Evolutionary conservation across 2,113 vertebrate genomes (phyloP).

Genomic region (Melanerpes formicivorus): DNA sequence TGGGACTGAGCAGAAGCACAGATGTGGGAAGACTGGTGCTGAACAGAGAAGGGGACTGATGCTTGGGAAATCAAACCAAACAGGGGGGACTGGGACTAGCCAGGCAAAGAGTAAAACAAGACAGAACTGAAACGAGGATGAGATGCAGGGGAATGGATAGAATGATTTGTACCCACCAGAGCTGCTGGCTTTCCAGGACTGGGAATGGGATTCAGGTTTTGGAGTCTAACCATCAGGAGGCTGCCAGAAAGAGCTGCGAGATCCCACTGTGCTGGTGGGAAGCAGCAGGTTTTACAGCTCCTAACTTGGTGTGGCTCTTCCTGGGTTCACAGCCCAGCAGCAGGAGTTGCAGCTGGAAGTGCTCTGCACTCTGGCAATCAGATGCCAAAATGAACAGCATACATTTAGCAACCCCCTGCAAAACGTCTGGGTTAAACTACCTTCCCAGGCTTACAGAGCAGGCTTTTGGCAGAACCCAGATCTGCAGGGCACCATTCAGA

Average conservation of each 20-base stretch:
- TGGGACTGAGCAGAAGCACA: not conserved
- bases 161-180: not conserved
- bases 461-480: not conserved
- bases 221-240: not conserved
- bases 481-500: not conserved
- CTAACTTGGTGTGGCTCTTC: not conserved
- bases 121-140: not conserved
- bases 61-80: not conserved
- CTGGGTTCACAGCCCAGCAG: conserved; percentile 1
- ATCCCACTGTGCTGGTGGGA: not conserved
- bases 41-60: not conserved
- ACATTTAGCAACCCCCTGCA: not conserved
- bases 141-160: not conserved
- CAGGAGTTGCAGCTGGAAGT: conserved; percentile 46
- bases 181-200: not conserved
- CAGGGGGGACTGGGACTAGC: accelerated
- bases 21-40: not conserved
- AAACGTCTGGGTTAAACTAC: not conserved
- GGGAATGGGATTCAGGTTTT: not conserved
- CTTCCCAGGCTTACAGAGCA: not conserved
- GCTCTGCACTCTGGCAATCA: not conserved
- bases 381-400: not conserved
- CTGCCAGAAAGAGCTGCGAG: not conserved
- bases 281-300: not conserved
- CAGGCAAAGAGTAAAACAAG: not conserved